Percentiles rank a stretch among this genome's conserved stretches.
Evolutionary conservation across 2,113 vertebrate species (phyloP).

Genomic region (Petrocephalus zakoni): DNA sequence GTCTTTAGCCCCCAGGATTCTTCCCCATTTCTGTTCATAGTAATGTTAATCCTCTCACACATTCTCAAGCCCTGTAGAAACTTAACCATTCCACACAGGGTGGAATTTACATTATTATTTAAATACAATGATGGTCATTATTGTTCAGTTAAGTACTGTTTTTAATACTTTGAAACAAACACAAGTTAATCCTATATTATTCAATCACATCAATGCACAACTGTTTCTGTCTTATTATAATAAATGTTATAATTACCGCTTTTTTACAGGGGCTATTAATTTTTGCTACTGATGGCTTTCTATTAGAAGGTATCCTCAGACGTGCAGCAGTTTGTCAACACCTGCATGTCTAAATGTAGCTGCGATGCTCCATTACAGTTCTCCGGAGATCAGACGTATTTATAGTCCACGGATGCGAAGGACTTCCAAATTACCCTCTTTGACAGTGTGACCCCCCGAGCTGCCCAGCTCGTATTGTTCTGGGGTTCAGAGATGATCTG

Average conservation of each 20-base stretch:
- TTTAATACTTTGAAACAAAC: neutral
- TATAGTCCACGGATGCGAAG: neutral
- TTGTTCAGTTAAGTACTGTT: neutral
- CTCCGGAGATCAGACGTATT: neutral
- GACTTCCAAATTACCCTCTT: neutral
- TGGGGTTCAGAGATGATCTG: neutral
- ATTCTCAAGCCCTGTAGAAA: neutral
- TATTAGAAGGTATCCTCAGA: neutral
- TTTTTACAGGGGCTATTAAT: neutral
- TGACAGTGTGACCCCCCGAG: neutral
- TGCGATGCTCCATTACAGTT: neutral
- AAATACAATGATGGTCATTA: neutral
- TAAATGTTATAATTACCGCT: neutral
- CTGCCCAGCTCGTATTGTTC: neutral
- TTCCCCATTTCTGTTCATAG: neutral
- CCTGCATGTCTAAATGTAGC: constrained; percentile 1
- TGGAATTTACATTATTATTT: neutral
- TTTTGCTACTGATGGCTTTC: neutral
- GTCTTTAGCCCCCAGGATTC: too few species aligned
- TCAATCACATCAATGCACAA: neutral
- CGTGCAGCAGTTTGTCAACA: neutral
- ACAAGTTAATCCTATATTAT: neutral
- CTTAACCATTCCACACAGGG: neutral
- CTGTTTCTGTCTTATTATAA: neutral
- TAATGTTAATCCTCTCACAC: neutral